Conservation (phyloP, 2,888 invertebrate genomes). For the Spodoptera littoralis region DNA sequence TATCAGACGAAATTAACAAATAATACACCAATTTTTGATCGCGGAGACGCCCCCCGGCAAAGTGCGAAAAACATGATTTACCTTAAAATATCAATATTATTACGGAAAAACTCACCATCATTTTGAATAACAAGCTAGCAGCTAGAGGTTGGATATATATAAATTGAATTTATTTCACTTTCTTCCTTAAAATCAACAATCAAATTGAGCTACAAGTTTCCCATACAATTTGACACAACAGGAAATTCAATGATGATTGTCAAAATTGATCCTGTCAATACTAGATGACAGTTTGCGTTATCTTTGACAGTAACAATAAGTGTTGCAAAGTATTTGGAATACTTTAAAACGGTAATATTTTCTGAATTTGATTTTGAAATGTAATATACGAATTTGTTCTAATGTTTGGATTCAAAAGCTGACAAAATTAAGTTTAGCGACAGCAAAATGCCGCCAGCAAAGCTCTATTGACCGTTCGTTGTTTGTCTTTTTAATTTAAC, state of each 20-base stretch:
- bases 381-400: too few species aligned
- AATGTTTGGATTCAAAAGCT: too few species aligned
- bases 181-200: constrained; percentile 40
- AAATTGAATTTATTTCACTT: constrained; percentile 12
- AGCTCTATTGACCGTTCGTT: too few species aligned
- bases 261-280: constrained; percentile 34
- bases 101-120: constrained; percentile 72
- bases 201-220: constrained; percentile 21
- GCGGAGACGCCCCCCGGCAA: constrained; percentile 72
- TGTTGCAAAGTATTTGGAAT: too few species aligned
- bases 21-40: constrained; percentile 25
- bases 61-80: constrained; percentile 20
- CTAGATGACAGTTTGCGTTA: constrained; percentile 9
- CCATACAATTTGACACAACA: constrained; percentile 28
- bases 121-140: constrained; percentile 54
- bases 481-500: too few species aligned
- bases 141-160: constrained; percentile 10
- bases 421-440: too few species aligned
- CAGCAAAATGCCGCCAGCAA: too few species aligned
- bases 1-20: constrained; percentile 30
- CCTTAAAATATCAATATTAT: not conserved
- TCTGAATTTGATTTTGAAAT: too few species aligned
- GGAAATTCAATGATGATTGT: constrained; percentile 42
- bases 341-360: too few species aligned
- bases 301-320: too few species aligned